Percentiles rank a stretch among this genome's conserved stretches.
phyloP scores from a whole-genome alignment of 2,888 invertebrate genomes.

The Drosophila meridionalis region DNA sequence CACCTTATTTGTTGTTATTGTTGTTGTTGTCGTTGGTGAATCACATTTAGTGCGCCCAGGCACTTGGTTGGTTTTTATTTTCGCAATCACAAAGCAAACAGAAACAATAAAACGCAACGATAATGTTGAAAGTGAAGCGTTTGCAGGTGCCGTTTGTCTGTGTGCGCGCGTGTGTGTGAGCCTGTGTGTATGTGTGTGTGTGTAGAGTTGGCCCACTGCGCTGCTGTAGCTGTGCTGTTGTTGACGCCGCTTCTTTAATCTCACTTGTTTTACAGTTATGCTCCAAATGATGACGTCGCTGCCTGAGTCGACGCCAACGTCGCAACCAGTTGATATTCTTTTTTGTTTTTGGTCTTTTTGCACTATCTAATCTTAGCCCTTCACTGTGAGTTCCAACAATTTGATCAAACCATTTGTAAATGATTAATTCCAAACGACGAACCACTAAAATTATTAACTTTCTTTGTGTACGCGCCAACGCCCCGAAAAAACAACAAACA shows the following conservation, averaged over 20 bases:
- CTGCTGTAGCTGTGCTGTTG: conserved; percentile 29
- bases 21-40: conserved; percentile 45
- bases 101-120: conserved; percentile 73
- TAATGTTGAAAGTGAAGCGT: conserved; percentile 79
- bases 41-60: conserved; percentile 36
- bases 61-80: conserved; percentile 47
- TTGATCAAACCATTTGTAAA: conserved; percentile 30
- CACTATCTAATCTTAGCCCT: conserved; percentile 61
- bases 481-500: conserved; percentile 66
- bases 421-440: conserved; percentile 7
- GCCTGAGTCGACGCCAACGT: conserved; percentile 21
- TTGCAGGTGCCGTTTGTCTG: conserved; percentile 61
- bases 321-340: conserved; percentile 52
- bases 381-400: not conserved
- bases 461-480: conserved; percentile 64
- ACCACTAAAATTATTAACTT: conserved; percentile 48
- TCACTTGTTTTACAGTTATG: conserved; percentile 76
- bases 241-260: conserved; percentile 54
- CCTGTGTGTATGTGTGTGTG: conserved; percentile 15
- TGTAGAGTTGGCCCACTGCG: conserved; percentile 57
- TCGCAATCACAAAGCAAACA: conserved; percentile 75
- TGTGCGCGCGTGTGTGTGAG: conserved; percentile 24
- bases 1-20: conserved; percentile 32
- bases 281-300: conserved; percentile 71
- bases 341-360: conserved; percentile 38